Conservation (phyloP, 2,113 vertebrate genomes). For the Etia nguti region DNA sequence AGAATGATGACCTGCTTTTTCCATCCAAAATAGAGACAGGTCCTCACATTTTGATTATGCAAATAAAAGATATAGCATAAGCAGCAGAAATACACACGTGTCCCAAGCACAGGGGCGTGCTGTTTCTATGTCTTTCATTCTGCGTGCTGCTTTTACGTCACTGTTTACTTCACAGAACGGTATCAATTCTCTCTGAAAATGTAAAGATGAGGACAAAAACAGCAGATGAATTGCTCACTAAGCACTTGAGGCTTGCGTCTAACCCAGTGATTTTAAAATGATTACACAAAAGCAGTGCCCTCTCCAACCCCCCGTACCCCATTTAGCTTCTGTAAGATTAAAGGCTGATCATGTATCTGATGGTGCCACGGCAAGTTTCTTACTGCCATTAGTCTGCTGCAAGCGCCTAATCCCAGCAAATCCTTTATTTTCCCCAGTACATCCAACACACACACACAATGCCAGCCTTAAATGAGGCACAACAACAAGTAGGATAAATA, state of each 20-base stretch:
- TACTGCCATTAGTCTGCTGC: slow-evolving; percentile 47
- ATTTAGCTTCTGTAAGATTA: slow-evolving; percentile 55
- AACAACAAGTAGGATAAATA: slow-evolving; percentile 14
- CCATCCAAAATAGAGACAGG: background rate
- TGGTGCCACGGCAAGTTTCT: slow-evolving; percentile 50
- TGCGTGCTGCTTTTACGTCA: background rate
- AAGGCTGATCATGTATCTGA: slow-evolving; percentile 62
- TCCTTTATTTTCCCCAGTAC: slow-evolving; percentile 60
- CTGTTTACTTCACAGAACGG: background rate
- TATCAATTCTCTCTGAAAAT: background rate
- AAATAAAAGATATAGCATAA: background rate
- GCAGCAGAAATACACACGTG: background rate
- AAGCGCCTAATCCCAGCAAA: slow-evolving; percentile 63
- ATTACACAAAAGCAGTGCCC: slow-evolving; percentile 55
- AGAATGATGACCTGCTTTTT: background rate
- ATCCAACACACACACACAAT: slow-evolving; percentile 17
- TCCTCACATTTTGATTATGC: background rate
- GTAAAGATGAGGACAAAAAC: background rate
- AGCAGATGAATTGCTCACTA: background rate
- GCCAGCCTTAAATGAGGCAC: background rate
- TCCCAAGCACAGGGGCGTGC: background rate
- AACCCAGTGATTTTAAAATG: slow-evolving; percentile 43
- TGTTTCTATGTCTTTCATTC: background rate
- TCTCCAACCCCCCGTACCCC: slow-evolving; percentile 1
- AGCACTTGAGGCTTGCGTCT: background rate